Evolutionary conservation across 2,113 vertebrate species (phyloP).

Genomic region (Smithornis capensis): DNA sequence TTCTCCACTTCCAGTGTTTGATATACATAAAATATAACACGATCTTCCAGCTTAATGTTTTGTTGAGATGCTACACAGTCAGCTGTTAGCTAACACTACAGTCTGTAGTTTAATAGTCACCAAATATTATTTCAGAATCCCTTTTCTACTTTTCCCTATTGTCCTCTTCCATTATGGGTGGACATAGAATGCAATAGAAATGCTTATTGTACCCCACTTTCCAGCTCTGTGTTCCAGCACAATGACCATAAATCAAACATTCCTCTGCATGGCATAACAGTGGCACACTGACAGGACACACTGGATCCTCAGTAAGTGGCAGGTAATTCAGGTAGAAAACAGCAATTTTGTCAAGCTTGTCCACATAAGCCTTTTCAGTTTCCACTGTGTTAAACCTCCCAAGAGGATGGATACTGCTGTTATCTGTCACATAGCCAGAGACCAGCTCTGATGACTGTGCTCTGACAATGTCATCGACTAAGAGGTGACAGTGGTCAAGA

Average conservation of each 20-base stretch:
- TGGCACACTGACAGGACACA: background rate
- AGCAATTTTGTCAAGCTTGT: constrained; percentile 19
- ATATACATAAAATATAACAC: background rate
- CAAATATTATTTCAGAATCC: background rate
- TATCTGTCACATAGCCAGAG: background rate
- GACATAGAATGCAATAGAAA: background rate
- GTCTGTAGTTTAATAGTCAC: background rate
- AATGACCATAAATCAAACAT: background rate
- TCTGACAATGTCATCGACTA: background rate
- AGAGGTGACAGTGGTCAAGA: background rate
- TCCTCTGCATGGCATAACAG: background rate
- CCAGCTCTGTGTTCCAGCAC: background rate
- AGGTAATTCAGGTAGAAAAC: constrained; percentile 37
- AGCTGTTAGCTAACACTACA: background rate
- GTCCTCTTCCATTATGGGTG: background rate
- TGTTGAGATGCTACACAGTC: background rate
- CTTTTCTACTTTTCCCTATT: background rate
- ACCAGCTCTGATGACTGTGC: background rate
- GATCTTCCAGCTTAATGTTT: background rate
- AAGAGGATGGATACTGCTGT: background rate
- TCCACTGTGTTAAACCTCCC: background rate
- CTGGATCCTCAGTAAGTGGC: background rate
- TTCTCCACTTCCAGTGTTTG: background rate
- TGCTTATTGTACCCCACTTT: background rate
- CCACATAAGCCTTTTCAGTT: background rate